Conservation (phyloP, 2,888 invertebrate genomes). For the Omphaloscelis lunosa region DNA sequence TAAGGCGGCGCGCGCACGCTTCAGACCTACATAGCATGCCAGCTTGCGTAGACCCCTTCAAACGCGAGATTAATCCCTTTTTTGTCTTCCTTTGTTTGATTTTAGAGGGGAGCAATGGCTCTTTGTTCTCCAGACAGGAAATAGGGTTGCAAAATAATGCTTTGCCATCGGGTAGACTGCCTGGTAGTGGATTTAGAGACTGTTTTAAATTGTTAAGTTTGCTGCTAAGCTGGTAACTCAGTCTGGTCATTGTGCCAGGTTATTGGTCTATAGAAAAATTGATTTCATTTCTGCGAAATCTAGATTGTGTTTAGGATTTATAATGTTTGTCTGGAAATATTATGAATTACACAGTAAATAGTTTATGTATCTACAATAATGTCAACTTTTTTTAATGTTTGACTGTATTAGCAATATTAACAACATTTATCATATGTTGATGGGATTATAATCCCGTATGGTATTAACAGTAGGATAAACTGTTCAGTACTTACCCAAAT, state of each 20-base stretch:
- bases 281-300: constrained; percentile 74
- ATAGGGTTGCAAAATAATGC: constrained; percentile 67
- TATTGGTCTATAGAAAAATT: constrained; percentile 73
- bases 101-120: constrained; percentile 63
- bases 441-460: neutral
- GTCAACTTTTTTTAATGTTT: neutral
- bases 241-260: constrained; percentile 71
- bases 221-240: constrained; percentile 47
- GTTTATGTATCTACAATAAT: neutral
- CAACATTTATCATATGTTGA: neutral
- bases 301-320: constrained; percentile 54
- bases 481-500: no score
- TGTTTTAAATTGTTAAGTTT: constrained; percentile 46
- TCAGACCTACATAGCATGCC: constrained; percentile 77
- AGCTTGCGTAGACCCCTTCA: constrained; percentile 66
- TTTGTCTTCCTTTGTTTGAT: constrained; percentile 24
- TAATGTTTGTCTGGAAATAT: constrained; percentile 2
- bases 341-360: neutral
- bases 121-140: constrained; percentile 67
- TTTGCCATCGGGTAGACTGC: constrained; percentile 41
- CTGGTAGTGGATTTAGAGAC: constrained; percentile 33
- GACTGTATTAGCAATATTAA: neutral
- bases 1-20: constrained; percentile 87
- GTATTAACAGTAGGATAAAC: neutral
- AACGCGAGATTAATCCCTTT: constrained; percentile 35